phyloP scores from a whole-genome alignment of 2,888 invertebrate species.

The Sisyra nigra region DNA sequence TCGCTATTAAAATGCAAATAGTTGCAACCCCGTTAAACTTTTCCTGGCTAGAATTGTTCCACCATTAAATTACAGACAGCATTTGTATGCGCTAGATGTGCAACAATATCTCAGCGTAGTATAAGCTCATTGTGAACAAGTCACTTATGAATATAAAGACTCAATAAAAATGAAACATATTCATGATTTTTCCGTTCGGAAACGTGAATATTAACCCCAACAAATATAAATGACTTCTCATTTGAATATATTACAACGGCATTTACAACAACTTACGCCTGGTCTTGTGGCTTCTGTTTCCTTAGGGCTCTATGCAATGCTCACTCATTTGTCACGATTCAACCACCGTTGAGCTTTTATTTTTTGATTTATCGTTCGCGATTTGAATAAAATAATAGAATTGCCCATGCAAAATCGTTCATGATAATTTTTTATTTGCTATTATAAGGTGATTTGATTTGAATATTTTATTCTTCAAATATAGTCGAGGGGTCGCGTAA shows the following conservation, averaged over 20 bases:
- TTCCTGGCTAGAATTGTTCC: not conserved
- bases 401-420: too few relatives aligned
- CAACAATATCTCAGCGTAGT: not conserved
- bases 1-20: slow-evolving; percentile 7
- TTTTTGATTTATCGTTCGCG: too few relatives aligned
- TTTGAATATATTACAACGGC: slow-evolving; percentile 5
- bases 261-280: too few relatives aligned
- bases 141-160: not conserved
- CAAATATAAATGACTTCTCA: slow-evolving; percentile 7
- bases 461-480: too few relatives aligned
- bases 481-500: too few relatives aligned
- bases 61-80: not conserved
- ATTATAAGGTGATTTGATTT: too few relatives aligned
- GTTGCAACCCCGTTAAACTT: not conserved
- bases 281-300: too few relatives aligned
- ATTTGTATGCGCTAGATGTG: not conserved
- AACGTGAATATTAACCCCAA: slow-evolving; percentile 23
- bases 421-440: too few relatives aligned
- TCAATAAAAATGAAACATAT: slow-evolving; percentile 22
- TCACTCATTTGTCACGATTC: too few relatives aligned
- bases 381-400: too few relatives aligned
- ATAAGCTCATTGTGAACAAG: not conserved
- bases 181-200: slow-evolving; percentile 29
- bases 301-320: too few relatives aligned
- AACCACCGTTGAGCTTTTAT: too few relatives aligned